Conservation (phyloP, 2,888 invertebrate species). For the Agrochola litura region DNA sequence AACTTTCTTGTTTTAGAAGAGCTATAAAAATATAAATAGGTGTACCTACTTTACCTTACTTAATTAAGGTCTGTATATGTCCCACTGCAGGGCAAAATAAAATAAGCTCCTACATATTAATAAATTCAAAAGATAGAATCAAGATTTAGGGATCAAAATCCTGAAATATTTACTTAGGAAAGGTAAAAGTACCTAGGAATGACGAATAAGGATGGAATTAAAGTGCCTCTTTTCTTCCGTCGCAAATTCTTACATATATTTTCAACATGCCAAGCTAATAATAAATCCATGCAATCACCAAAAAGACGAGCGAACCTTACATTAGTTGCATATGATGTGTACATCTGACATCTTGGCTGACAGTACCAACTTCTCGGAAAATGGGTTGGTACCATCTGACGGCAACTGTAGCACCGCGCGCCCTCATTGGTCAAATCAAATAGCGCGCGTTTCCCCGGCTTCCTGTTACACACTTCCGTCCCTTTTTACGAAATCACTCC, state of each 20-base stretch:
- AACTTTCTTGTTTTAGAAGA: slow-evolving; percentile 5
- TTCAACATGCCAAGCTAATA: neutral
- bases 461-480: too few relatives aligned
- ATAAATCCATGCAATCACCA: neutral
- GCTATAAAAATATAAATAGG: neutral
- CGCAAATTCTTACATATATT: neutral
- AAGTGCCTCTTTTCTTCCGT: neutral
- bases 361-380: too few relatives aligned
- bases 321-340: too few relatives aligned
- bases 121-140: neutral
- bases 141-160: too few relatives aligned
- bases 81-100: neutral
- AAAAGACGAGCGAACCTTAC: too few relatives aligned
- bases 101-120: neutral
- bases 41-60: neutral
- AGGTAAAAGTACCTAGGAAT: too few relatives aligned
- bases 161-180: neutral
- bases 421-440: too few relatives aligned
- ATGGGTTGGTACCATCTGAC: too few relatives aligned
- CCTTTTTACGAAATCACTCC: too few relatives aligned
- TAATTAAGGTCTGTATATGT: neutral
- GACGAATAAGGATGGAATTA: neutral
- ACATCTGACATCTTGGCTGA: too few relatives aligned
- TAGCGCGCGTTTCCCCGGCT: too few relatives aligned
- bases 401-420: too few relatives aligned